Base-by-base conservation (phyloP, 2,797 vertebrate species). In the Taenioides sp. region DNA sequence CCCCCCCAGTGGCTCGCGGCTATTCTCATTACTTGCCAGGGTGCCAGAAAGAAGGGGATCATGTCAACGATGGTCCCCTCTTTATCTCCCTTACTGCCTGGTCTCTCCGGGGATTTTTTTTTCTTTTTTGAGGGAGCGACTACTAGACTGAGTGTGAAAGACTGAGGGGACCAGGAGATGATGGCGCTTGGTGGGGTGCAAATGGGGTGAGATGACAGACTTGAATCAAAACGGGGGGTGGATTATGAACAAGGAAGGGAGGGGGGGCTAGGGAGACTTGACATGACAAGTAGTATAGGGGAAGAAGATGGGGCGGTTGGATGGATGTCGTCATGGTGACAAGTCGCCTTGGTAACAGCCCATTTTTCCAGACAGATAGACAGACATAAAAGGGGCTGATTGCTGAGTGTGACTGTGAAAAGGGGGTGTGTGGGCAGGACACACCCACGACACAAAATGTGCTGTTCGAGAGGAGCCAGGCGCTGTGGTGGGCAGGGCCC, bases 241-340 rank as follows among this genome's bases (percentile, higher is more conserved):
- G 83, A 87, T 86, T 86, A 84, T 79, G 76, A 76, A 60, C 64
- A 22, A 37, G 43, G 40, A 34, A 57, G 65, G 43, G 27, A 40
- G 28, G 59, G 62, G 28, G 52, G 20, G 60, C 28, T 10, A 34
- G 60, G 79, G 80, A 84, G 87, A 80, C 75, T 88, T 83, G 83
- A 80, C 78, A 74, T 81, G 76, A 67, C n/a, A 66, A 80, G 52
- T 27, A 28, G 25, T 28, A 14, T 16, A 71, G 74, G 75, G 84
- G 84, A 84, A 88, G 72, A 78, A 76, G 79, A 87, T 83, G 80
- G 82, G 85, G 76, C 25, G 57, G 60, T 34, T 31, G 28, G 31
- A 62, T 81, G 83, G 71, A 82, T 87, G 89, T 91, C 49, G 91
- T 85, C 90, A 91, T 91, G 88, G 91, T 86, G 84, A 92, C 85